Percentiles rank a stretch among this genome's conserved stretches.
Evolutionary conservation across 2,113 vertebrate genomes (phyloP).

Genomic region (Vulpes ferrilata): DNA sequence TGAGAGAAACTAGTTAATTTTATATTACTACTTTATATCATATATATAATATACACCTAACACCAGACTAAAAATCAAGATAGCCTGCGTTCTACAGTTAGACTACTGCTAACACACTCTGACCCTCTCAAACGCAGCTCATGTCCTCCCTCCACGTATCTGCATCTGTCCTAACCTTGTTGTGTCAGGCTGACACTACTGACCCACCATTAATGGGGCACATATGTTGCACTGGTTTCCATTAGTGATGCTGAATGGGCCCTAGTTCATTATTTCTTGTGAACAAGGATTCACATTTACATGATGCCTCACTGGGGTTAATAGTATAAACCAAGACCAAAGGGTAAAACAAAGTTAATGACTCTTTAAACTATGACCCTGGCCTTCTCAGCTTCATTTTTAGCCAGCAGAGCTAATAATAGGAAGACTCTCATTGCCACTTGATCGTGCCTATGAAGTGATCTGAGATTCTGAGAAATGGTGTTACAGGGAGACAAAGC

Average conservation of each 20-base stretch:
- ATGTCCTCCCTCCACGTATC: not conserved
- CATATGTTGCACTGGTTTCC: not conserved
- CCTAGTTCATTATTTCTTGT: not conserved
- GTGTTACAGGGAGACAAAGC: not conserved
- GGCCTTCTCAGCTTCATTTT: conserved; percentile 50
- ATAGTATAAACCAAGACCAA: not conserved
- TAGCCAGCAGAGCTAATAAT: conserved; percentile 63
- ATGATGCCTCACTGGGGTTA: not conserved
- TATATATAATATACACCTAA: not conserved
- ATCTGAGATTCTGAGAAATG: conserved; percentile 29
- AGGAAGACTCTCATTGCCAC: conserved; percentile 41
- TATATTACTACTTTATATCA: not conserved
- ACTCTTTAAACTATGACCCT: conserved; percentile 25
- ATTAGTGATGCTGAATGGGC: not conserved
- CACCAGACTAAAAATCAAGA: not conserved
- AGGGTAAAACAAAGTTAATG: conserved; percentile 9
- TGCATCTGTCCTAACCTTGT: not conserved
- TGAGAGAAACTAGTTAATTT: not conserved
- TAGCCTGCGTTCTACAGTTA: not conserved
- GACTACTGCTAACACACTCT: not conserved
- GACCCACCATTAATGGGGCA: too few species aligned
- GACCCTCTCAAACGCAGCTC: fast-evolving
- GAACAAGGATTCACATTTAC: not conserved
- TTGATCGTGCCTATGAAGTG: conserved; percentile 1
- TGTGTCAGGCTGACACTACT: not conserved